These are phyloP conservation scores for Phaedon cochleariae DNA, from an alignment of 2,888 invertebrate genomes.

Conservation along the genomic window DNA sequence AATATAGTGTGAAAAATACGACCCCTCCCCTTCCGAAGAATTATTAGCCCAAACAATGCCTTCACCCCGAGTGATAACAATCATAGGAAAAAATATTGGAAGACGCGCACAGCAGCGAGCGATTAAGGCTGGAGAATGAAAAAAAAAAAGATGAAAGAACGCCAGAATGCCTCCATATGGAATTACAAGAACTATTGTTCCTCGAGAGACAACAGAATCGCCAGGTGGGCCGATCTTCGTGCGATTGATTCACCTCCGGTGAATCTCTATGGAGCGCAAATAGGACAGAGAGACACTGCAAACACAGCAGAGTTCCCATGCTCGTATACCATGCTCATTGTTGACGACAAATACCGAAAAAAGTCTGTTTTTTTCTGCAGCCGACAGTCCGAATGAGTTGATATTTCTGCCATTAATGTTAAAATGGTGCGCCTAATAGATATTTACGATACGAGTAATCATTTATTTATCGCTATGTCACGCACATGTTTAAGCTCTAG, in stretches of 20 bases:
- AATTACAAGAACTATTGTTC: slow-evolving; percentile 52
- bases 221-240: slow-evolving; percentile 31
- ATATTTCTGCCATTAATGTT: too few species aligned
- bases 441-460: too few species aligned
- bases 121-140: not conserved
- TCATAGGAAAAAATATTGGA: not conserved
- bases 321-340: not conserved
- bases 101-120: not conserved
- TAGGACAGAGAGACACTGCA: slow-evolving; percentile 29
- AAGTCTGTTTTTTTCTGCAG: not conserved
- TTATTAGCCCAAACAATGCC: not conserved
- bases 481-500: too few species aligned
- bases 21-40: not conserved
- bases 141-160: not conserved
- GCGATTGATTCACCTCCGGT: slow-evolving; percentile 32
- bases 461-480: too few species aligned
- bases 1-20: not conserved
- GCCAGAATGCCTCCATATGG: slow-evolving; percentile 36
- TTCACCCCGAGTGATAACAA: not conserved
- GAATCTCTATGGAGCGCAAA: slow-evolving; percentile 32
- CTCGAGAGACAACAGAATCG: slow-evolving; percentile 34
- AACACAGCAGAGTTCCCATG: slow-evolving; percentile 32
- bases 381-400: too few species aligned
- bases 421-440: too few species aligned
- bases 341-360: not conserved